phyloP scores from a whole-genome alignment of 1,140 invertebrate species.

The Drosophila neocordata region DNA sequence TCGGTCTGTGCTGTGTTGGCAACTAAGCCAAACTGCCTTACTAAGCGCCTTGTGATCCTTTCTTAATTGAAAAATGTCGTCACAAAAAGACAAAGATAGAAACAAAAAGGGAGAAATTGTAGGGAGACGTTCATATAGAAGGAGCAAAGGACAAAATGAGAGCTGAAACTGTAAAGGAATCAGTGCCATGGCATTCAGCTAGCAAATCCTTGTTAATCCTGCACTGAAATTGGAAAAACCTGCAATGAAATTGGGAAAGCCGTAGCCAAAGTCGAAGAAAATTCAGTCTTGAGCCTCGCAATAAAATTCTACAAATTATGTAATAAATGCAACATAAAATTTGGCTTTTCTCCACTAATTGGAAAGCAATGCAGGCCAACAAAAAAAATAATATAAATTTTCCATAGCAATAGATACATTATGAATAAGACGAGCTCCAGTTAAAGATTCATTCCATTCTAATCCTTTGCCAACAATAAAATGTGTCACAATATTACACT shows the following conservation, averaged over 20 bases:
- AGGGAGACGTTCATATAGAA: not conserved
- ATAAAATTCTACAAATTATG: conserved; percentile 78
- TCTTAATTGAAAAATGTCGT: conserved; percentile 82
- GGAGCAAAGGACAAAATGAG: conserved; percentile 25
- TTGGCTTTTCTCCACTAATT: conserved; percentile 74
- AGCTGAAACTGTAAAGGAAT: conserved; percentile 20
- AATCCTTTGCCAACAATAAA: conserved; percentile 72
- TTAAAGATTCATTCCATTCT: conserved; percentile 7
- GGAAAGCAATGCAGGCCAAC: conserved; percentile 67
- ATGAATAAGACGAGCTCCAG: conserved; percentile 30
- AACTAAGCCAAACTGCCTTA: conserved; percentile 70
- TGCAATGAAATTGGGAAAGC: conserved; percentile 38
- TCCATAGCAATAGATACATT: conserved; percentile 59
- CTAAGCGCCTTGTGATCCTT: conserved; percentile 80
- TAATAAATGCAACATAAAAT: conserved; percentile 81
- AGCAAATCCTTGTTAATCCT: conserved; percentile 77
- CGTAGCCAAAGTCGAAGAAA: conserved; percentile 47
- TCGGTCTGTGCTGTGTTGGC: conserved; percentile 15
- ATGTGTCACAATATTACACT: conserved; percentile 82
- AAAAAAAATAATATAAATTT: conserved; percentile 33
- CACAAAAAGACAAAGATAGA: conserved; percentile 50
- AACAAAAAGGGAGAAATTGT: conserved; percentile 27
- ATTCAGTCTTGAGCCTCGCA: conserved; percentile 55
- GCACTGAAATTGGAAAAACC: conserved; percentile 81
- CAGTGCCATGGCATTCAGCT: conserved; percentile 46